These are phyloP conservation scores for Thereva unica DNA, from an alignment of 2,888 invertebrate species.

Conservation along the genomic window DNA sequence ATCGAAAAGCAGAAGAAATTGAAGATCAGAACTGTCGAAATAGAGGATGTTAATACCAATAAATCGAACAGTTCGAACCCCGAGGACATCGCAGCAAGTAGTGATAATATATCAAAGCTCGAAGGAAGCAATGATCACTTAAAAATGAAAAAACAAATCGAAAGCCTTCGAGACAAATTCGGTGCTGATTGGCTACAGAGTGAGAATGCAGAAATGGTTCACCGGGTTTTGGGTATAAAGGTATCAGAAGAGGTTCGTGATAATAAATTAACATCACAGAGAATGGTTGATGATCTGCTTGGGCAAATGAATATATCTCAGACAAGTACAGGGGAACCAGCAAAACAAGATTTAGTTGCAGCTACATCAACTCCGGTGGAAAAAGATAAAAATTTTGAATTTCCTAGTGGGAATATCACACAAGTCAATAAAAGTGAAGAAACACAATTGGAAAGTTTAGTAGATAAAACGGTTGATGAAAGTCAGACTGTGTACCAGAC, in stretches of 20 bases:
- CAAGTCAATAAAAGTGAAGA: conserved; percentile 15
- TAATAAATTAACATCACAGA: conserved; percentile 46
- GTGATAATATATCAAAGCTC: conserved; percentile 11
- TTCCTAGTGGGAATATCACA: conserved; percentile 25
- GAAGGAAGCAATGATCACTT: conserved; percentile 58
- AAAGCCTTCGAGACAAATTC: conserved; percentile 62
- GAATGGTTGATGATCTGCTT: conserved; percentile 50
- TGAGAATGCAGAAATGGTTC: conserved; percentile 61
- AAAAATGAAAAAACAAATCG: conserved; percentile 64
- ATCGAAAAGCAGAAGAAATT: conserved; percentile 47
- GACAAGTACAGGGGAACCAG: background rate
- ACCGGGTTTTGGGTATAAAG: conserved; percentile 62
- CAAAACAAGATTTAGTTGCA: background rate
- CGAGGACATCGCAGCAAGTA: conserved; percentile 6
- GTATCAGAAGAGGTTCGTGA: background rate
- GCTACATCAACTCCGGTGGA: conserved; percentile 49
- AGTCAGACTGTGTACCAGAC: conserved; percentile 44
- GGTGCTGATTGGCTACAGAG: conserved; percentile 67
- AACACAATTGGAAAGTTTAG: background rate
- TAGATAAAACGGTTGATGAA: conserved; percentile 44
- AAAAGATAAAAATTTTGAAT: conserved; percentile 19
- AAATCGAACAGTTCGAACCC: conserved; percentile 9
- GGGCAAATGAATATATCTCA: conserved; percentile 45
- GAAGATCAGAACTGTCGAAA: conserved; percentile 58
- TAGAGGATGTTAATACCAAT: conserved; percentile 46